Percentiles rank a stretch among this genome's conserved stretches.
Conservation (phyloP, 2,113 vertebrate genomes). For the Leuciscus idus region DNA sequence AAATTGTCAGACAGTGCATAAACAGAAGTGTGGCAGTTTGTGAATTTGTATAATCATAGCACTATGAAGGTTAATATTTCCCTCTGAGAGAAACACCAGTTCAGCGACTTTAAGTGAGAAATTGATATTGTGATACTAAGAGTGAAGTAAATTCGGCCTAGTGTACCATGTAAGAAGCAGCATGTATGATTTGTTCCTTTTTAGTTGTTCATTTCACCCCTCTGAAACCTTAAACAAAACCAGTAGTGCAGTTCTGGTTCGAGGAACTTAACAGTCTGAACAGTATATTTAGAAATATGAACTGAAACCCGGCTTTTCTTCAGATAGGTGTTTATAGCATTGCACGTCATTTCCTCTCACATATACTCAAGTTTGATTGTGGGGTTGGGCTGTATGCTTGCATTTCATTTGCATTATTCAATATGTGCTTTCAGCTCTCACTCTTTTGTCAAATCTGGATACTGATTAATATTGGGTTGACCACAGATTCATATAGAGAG, state of each 20-base stretch:
- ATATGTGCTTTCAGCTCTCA: neutral
- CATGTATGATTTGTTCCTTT: neutral
- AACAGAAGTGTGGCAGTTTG: neutral
- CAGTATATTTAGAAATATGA: constrained; percentile 61
- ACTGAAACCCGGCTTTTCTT: constrained; percentile 56
- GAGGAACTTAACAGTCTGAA: constrained; percentile 38
- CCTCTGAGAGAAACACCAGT: neutral
- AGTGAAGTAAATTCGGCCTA: neutral
- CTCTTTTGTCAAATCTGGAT: neutral
- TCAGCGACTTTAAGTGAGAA: neutral
- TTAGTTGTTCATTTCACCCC: neutral
- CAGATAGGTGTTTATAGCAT: constrained; percentile 3
- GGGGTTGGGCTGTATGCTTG: neutral
- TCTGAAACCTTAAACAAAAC: constrained; percentile 18
- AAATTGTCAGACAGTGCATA: neutral
- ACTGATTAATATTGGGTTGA: neutral
- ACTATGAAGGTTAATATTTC: neutral
- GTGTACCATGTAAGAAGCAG: neutral
- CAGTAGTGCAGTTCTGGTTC: constrained; percentile 45
- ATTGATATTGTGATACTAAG: neutral
- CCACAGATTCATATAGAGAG: neutral
- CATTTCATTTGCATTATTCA: neutral
- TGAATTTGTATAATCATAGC: neutral
- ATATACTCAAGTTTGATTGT: neutral
- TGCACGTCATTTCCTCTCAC: neutral